These are phyloP conservation scores for Dermatemys mawii DNA, from an alignment of 2,113 vertebrate species.

Conservation along the genomic window DNA sequence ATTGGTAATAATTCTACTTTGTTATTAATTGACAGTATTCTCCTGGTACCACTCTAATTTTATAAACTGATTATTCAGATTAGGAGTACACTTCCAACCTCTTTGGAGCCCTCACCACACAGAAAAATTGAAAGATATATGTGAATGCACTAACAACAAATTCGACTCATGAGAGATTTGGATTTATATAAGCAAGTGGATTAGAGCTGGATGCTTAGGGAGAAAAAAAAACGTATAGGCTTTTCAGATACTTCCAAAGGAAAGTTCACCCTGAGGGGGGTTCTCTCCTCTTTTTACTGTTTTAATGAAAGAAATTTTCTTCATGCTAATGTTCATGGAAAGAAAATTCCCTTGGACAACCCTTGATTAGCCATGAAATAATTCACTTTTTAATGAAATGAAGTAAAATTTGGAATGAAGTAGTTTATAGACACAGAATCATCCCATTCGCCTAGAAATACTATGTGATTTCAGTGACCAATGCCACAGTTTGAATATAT, in stretches of 20 bases:
- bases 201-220: neutral
- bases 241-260: neutral
- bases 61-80: neutral
- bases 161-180: neutral
- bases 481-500: neutral
- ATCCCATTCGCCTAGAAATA: neutral
- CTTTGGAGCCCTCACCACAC: neutral
- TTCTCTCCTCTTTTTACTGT: neutral
- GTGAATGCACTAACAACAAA: neutral
- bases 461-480: neutral
- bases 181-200: neutral
- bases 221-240: neutral
- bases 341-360: neutral
- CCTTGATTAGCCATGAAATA: neutral
- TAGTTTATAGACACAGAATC: neutral
- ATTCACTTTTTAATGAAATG: neutral
- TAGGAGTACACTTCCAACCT: neutral
- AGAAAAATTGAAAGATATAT: neutral
- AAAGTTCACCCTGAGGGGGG: neutral
- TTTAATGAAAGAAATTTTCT: neutral
- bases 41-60: neutral
- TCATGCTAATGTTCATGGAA: neutral
- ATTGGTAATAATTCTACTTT: neutral
- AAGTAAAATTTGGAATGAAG: neutral
- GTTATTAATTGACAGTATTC: neutral